phyloP scores from a whole-genome alignment of 2,113 vertebrate genomes.

The Labeo rohita region DNA sequence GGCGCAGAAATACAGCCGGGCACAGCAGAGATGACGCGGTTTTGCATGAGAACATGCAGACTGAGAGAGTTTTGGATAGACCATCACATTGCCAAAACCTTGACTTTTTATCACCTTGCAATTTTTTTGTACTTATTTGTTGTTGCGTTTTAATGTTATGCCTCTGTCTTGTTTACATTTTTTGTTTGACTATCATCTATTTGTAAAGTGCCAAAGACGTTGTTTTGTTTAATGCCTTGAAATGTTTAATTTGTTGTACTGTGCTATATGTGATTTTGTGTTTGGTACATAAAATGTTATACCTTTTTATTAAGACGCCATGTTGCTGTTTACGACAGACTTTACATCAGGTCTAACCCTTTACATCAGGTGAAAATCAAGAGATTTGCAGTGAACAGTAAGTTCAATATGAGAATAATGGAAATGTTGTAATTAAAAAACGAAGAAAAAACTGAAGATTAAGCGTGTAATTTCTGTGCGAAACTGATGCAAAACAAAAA shows the following conservation, averaged over 20 bases:
- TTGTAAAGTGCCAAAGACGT: constrained; percentile 79
- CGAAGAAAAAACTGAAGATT: neutral
- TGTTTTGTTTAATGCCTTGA: constrained; percentile 50
- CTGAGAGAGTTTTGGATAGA: constrained; percentile 65
- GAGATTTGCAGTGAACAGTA: neutral
- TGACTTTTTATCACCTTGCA: constrained; percentile 57
- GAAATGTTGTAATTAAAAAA: neutral
- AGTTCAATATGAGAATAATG: neutral
- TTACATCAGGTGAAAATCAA: constrained; percentile 9
- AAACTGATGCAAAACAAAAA: neutral
- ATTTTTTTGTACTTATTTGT: constrained; percentile 58
- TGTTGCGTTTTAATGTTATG: constrained; percentile 36
- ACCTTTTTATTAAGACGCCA: constrained; percentile 50
- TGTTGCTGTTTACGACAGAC: neutral
- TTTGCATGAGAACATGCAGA: constrained; percentile 75
- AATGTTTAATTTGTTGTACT: constrained; percentile 52
- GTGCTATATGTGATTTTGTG: constrained; percentile 48
- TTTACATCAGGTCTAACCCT: constrained; percentile 6
- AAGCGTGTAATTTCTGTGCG: neutral
- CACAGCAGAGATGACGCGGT: constrained; percentile 61
- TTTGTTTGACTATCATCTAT: constrained; percentile 49
- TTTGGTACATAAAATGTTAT: constrained; percentile 55
- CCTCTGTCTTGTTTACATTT: constrained; percentile 55
- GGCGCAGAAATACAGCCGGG: constrained; percentile 35
- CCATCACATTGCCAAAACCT: constrained; percentile 70